A percentile compares a stretch with the other conserved stretches of the same genome.
Evolutionary conservation across 1,140 invertebrate species (phyloP).

Genomic region (Polyergus mexicanus): DNA sequence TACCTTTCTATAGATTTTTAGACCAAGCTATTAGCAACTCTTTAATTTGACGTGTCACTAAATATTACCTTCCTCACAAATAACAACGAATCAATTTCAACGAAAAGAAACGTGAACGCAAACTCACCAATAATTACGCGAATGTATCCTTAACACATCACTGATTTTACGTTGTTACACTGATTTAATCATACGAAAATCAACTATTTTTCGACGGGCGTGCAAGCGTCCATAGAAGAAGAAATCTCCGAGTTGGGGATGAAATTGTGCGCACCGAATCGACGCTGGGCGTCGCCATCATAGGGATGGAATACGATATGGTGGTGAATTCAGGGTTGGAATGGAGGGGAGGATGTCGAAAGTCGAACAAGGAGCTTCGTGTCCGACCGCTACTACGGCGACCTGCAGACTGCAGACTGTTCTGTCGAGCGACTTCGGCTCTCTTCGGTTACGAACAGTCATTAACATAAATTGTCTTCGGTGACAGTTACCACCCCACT

Average conservation of each 20-base stretch:
- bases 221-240: slow-evolving; percentile 51
- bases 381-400: slow-evolving; percentile 82
- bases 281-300: slow-evolving; percentile 85
- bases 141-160: neutral
- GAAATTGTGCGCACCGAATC: slow-evolving; percentile 59
- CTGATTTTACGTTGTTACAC: slow-evolving; percentile 26
- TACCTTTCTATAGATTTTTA: neutral
- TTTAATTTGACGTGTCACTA: neutral
- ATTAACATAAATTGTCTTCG: slow-evolving; percentile 87
- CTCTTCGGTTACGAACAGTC: slow-evolving; percentile 81
- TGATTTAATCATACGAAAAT: slow-evolving; percentile 30
- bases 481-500: slow-evolving; percentile 84
- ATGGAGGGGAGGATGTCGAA: slow-evolving; percentile 56
- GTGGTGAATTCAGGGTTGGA: slow-evolving; percentile 65
- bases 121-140: slow-evolving; percentile 18
- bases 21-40: neutral
- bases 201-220: slow-evolving; percentile 5
- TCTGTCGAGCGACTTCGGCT: slow-evolving; percentile 75
- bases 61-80: neutral
- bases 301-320: slow-evolving; percentile 78
- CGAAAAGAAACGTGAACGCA: neutral
- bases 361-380: slow-evolving; percentile 63
- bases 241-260: slow-evolving; percentile 50
- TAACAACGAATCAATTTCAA: neutral
- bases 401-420: slow-evolving; percentile 85